Evolutionary conservation across 2,797 vertebrate species (phyloP), one percentile per base, ranked within the genome.

Genomic region (Fratercula arctica): DNA sequence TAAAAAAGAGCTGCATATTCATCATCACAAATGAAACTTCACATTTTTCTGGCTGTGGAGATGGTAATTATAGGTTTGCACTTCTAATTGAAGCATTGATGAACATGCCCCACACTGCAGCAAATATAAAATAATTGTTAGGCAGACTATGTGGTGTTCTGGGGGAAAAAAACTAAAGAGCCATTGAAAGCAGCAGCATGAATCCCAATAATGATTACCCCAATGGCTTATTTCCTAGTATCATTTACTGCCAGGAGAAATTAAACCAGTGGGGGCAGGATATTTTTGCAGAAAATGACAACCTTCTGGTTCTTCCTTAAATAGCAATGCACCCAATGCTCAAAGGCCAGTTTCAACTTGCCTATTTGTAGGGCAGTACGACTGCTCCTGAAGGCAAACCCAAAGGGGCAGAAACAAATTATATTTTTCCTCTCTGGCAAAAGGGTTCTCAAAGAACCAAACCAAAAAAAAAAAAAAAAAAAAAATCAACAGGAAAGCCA

Each of bases 101-200:
- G 87, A 97, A 87, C 75, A 70, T 80, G 43, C 5, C 59, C 83
- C 39, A 95, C 64, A 56, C 43, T 83, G 53, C 31, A 93, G 60
- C 64, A 97, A 94, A 93, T 93, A 94, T 82, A 94, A 96, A 93
- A 87, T 89, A 89, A 91, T 93, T 93, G 33, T 95, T 90, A 90
- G 54, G 43, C 67, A 87, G 53, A 59, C 17, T 90, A 60, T 45
- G 43, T 57, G n/a, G 29, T 82, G 48, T 90, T 87, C 73, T 91
- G 35, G 18, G 33, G 13, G 5, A 4, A 35, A 67, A 35, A 56
- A 53, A 48, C 9, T 53, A 74, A 84, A 23, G 37, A 88, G 66
- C 75, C 88, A 39, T 75, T 72, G 79, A 91, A 95, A 95, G 41
- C 51, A 87, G 37, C 87, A 91, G 75, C 56, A 85, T 72, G 80